Evolutionary conservation across 2,888 invertebrate genomes (phyloP), one percentile per base, ranked within the genome.

Genomic region (Cristatella mucedo): DNA sequence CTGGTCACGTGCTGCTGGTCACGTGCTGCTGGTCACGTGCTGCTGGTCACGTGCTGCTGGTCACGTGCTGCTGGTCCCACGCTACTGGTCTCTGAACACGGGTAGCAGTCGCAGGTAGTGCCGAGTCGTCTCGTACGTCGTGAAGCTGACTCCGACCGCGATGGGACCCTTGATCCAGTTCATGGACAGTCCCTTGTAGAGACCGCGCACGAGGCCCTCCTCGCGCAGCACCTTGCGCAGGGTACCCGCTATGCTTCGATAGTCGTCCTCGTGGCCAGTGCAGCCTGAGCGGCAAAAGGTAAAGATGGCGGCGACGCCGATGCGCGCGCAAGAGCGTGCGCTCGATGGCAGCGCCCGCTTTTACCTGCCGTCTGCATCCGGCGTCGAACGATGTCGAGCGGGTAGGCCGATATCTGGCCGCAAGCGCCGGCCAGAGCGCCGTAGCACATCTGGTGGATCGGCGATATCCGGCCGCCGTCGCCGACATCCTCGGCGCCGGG

Each of bases 131-230:
- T 97, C 93, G 67, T 91, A 91, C 0, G 85, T 83, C 3, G 87
- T 82, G 70, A 93, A 97, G 55, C 91, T 91, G 54, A 95, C 86
- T 42, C 95, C 95, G 7, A 73, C 72, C 13, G 74, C 70, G 9
- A 75, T 70, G 1, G 74, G 74, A n/a, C 74, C 74, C 53, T 74
- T 75, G 39, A 97, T 79, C 91, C 93, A 97, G 69, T 97, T 99
- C 87, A 99, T 87, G 53, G 85, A 86, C n/a, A 97, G 74, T 0
- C 97, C 97, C 68, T 97, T 97, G 73, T 84, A 97, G 63, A 93
- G 80, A 0, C 95, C 95, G 38, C 76, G 74, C 61, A 75, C 75
- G 20, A 84, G 61, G 21, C 97, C 95, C 66, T 97, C 95, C 49
- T 77, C 76, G 41, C 44, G 45, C 18, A 56, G 47, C 4, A 70